phyloP scores from a whole-genome alignment of 2,113 vertebrate genomes.

The Dipodomys stephensi region DNA sequence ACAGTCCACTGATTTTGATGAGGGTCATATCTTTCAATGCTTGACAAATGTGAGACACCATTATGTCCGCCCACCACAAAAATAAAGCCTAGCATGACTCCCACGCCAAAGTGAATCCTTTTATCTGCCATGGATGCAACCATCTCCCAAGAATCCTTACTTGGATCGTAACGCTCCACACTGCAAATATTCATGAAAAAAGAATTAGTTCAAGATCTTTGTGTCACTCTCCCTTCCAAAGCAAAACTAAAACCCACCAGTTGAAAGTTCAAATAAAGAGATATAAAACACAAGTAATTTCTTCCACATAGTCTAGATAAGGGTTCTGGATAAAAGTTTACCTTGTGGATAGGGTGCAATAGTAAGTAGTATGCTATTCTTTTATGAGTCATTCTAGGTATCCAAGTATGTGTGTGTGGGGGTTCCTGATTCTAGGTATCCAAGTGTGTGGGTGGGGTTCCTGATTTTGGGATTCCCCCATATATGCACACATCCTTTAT shows the following conservation, averaged over 20 bases:
- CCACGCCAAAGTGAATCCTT: slow-evolving; percentile 98
- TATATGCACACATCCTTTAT: neutral
- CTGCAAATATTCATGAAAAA: slow-evolving; percentile 85
- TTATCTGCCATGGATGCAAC: slow-evolving; percentile 99
- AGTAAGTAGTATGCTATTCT: neutral
- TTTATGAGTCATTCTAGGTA: neutral
- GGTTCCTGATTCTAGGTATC: neutral
- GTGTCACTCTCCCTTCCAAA: slow-evolving; percentile 35
- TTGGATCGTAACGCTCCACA: slow-evolving; percentile 97
- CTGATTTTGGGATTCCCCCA: neutral
- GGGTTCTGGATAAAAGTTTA: neutral
- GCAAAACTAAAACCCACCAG: slow-evolving; percentile 47
- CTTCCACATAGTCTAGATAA: neutral
- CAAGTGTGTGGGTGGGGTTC: no score
- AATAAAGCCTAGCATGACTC: slow-evolving; percentile 98
- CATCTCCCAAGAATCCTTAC: slow-evolving; percentile 97
- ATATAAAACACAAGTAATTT: slow-evolving; percentile 41
- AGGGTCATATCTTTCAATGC: slow-evolving; percentile 98
- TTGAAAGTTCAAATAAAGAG: slow-evolving; percentile 20
- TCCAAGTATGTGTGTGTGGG: neutral
- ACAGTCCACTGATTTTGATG: slow-evolving; percentile 99
- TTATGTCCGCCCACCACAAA: slow-evolving; percentile 99
- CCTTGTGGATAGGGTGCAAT: neutral
- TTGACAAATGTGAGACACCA: slow-evolving; percentile 97
- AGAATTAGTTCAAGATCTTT: slow-evolving; percentile 64